Evolutionary conservation across 2,797 vertebrate species (phyloP), one percentile per base, ranked within the genome.

Genomic region (Enteromius unitaeniatus): DNA sequence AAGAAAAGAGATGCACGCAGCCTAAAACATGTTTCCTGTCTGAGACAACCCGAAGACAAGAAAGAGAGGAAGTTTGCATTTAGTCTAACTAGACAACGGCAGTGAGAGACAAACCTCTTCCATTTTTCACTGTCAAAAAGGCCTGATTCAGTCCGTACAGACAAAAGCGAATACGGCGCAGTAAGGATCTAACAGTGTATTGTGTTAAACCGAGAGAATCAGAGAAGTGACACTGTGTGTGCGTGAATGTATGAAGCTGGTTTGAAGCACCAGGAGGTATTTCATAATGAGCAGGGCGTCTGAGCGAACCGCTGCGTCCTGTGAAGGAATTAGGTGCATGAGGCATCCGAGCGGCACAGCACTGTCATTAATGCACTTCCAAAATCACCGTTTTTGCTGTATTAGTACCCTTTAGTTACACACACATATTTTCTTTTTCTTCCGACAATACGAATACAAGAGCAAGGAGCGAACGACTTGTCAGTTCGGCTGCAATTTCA

Each of bases 241-340:
- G 84, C 26, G 70, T 28, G 69, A 60, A 79, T 62, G 45, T 82
- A 78, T 62, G 45, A 58, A 80, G 64, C 47, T 69, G 86, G 84
- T 85, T 88, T 84, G 75, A 86, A 87, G 77, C 88, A 87, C 86
- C 86, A 86, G 88, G 88, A 87, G 88, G 86, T 83, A 84, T 80
- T 85, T 75, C 68, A 79, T 87, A 89, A 89, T 86, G 86, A 88
- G 86, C 84, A 64, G 84, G 76, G 79, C 55, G 86, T 72, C 85
- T 74, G 82, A 87, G 77, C 67, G 74, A 55, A 73, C 79, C 69
- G 68, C 37, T 34, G 60, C 76, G 72, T 89, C 84, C 84, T 84
- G 84, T 81, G 79, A 83, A 84, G 72, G 72, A 83, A 68, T 51
- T 75, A 78, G 83, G 88, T 74, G 85, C 34, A 62, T 68, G 51